Evolutionary conservation across 2,888 invertebrate genomes (phyloP), one percentile per base, ranked within the genome.

Genomic region (Phyllotreta striolata): DNA sequence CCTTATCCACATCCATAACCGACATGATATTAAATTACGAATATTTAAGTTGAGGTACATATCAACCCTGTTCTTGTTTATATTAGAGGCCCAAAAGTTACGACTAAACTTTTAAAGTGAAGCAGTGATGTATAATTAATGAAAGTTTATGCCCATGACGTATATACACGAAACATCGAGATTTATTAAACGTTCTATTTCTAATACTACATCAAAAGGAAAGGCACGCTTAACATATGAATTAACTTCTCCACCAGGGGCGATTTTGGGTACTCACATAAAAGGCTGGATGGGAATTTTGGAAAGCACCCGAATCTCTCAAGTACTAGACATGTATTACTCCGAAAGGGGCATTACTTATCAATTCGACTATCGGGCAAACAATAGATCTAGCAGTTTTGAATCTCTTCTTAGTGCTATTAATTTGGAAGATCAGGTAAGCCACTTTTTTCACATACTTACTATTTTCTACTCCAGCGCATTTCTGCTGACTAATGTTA

Each of bases 321-420:
- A 72, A 63, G 62, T 73, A 37, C 54, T 73, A 6, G 73, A 73
- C 55, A 73, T 73, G 88, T 90, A 89, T 76, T 90, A 89, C 73
- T 88, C 89, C 0, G 81, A 85, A 67, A 83, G 84, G 62, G 89
- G 89, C 0, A 81, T 87, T 0, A 84, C 85, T 0, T 87, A 86
- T 71, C 83, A 88, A 24, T 77, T 81, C 0, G 79, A 79, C 38
- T 82, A 87, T n/a, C 84, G 83, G 73, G 88, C 87, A 1, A 88
- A 88, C 69, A 84, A 86, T 66, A 81, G 89, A 60, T 82, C 82
- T 34, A 73, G 78, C 0, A 79, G 84, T 44, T 85, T 86, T 72
- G 76, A 78, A 13, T 79, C 79, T 35, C 70, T 85, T 41, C 77
- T 85, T 40, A 79, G 81, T 40, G 78, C 76, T 10, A 72, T 80